These are phyloP conservation scores for Biston betularia DNA, from an alignment of 2,888 invertebrate genomes.

Conservation along the genomic window DNA sequence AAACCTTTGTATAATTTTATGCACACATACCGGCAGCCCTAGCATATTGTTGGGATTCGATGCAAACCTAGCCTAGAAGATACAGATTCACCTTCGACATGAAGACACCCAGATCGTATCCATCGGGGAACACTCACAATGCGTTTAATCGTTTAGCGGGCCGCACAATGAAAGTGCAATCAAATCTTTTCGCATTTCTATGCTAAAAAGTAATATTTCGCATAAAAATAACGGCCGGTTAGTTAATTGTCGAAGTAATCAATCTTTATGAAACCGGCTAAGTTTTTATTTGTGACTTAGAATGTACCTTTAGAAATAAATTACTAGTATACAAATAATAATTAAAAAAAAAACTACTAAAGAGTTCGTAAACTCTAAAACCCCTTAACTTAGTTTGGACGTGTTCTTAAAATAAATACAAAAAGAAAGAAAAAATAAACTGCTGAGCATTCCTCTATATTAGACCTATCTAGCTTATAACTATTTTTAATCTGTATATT, in stretches of 20 bases:
- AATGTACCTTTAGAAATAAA: constrained; percentile 4
- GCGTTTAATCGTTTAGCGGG: no score
- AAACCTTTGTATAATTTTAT: no score
- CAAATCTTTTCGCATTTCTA: no score
- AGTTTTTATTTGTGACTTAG: background rate
- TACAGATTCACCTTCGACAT: no score
- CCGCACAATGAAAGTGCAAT: no score
- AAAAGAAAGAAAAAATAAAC: constrained; percentile 51
- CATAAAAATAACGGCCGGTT: background rate
- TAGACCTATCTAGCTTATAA: constrained; percentile 75
- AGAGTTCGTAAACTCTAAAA: constrained; percentile 9
- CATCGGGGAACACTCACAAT: no score
- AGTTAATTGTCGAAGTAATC: background rate
- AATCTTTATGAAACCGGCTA: background rate
- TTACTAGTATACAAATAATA: background rate
- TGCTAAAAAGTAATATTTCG: no score
- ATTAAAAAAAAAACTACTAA: constrained; percentile 10
- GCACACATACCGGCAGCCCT: no score
- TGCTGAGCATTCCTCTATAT: constrained; percentile 78
- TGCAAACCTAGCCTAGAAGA: no score
- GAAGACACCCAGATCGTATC: no score
- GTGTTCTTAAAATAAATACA: constrained; percentile 48
- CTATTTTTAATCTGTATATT: constrained; percentile 61
- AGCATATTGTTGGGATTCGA: no score
- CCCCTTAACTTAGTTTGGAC: constrained; percentile 51